These are phyloP conservation scores for Pissodes strobi DNA, from an alignment of 1,140 invertebrate species.

Conservation along the genomic window DNA sequence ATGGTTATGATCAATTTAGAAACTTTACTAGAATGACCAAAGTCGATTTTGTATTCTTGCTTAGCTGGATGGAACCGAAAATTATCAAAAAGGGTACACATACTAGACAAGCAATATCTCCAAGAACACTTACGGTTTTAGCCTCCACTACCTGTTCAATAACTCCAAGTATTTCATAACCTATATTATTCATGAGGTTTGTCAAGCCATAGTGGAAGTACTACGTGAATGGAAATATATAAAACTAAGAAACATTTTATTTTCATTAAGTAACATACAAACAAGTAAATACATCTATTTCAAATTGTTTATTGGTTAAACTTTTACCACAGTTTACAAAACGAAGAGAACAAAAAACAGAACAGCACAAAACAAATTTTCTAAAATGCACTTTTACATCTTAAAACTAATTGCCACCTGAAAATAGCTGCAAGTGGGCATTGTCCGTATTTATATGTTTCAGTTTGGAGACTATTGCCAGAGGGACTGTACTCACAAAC, in stretches of 20 bases:
- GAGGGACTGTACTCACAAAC: not conserved
- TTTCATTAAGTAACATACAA: not conserved
- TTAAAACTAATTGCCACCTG: too few relatives aligned
- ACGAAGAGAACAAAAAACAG: too few relatives aligned
- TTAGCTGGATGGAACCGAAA: not conserved
- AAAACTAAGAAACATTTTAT: not conserved
- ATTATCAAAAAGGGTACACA: not conserved
- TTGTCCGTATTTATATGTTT: not conserved
- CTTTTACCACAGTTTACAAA: too few relatives aligned
- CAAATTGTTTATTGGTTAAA: not conserved
- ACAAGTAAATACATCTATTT: not conserved
- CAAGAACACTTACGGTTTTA: not conserved
- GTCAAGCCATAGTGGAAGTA: not conserved
- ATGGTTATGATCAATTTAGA: too few relatives aligned
- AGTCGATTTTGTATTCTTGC: not conserved
- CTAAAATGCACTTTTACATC: too few relatives aligned
- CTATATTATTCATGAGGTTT: not conserved
- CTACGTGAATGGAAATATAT: too few relatives aligned
- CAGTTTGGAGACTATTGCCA: not conserved
- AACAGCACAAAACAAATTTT: too few relatives aligned
- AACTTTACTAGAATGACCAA: not conserved
- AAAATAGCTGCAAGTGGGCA: too few relatives aligned
- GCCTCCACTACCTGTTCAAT: not conserved
- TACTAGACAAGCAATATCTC: not conserved
- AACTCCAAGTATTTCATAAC: not conserved